These are phyloP conservation scores for Cheilosia impressa DNA, from an alignment of 2,888 invertebrate species.

Conservation along the genomic window DNA sequence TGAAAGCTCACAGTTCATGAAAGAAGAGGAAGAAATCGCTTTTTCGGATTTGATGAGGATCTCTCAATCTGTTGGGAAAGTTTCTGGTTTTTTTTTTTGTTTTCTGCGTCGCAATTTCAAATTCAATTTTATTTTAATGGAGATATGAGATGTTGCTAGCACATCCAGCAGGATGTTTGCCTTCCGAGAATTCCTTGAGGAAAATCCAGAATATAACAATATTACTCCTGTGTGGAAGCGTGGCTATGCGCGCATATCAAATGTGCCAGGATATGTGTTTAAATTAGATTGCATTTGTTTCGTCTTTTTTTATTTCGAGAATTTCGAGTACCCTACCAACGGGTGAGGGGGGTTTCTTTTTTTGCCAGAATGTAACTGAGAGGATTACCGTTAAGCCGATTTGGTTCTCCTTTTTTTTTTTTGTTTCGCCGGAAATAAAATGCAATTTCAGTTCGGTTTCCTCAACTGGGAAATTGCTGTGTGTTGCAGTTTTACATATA, in stretches of 20 bases:
- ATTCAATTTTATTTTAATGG: conserved; percentile 74
- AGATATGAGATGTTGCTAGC: conserved; percentile 69
- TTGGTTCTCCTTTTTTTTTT: conserved; percentile 18
- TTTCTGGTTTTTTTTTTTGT: background rate
- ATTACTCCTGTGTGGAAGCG: conserved; percentile 68
- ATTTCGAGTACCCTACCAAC: conserved; percentile 3
- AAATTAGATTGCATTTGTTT: conserved; percentile 75
- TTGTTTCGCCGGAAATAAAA: conserved; percentile 37
- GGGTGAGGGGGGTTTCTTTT: conserved; percentile 14
- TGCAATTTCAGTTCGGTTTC: conserved; percentile 70
- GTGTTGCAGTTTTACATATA: conserved; percentile 71
- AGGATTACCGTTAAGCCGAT: conserved; percentile 73
- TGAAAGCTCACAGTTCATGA: conserved; percentile 45
- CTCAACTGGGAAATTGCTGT: conserved; percentile 69
- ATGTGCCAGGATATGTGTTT: conserved; percentile 73
- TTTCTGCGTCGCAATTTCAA: conserved; percentile 59
- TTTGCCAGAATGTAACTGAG: conserved; percentile 66
- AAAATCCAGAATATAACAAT: conserved; percentile 61
- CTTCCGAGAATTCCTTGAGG: conserved; percentile 58
- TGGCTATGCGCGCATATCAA: conserved; percentile 70
- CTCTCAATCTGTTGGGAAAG: conserved; percentile 66
- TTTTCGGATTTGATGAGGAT: conserved; percentile 67
- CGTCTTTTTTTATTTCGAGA: conserved; percentile 25
- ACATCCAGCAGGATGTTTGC: conserved; percentile 62
- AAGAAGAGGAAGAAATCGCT: conserved; percentile 39